Percentiles rank a stretch among this genome's conserved stretches.
Evolutionary conservation across 2,888 invertebrate species (phyloP).

Genomic region (Sarcophaga variegata): DNA sequence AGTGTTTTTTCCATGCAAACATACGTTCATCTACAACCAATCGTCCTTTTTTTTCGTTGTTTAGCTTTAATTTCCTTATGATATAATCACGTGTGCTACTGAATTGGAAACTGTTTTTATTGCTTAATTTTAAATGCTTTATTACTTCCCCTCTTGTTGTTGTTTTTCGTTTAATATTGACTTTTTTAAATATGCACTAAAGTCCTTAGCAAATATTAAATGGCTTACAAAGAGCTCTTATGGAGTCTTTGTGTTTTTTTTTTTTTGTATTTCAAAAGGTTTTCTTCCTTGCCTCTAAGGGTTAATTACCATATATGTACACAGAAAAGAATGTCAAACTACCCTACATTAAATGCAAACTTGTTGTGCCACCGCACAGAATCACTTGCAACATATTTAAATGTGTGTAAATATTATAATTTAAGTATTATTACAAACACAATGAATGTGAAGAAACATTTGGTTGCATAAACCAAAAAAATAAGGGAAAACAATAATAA

Average conservation of each 20-base stretch:
- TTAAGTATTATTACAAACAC: slow-evolving; percentile 10
- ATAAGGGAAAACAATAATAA: background rate
- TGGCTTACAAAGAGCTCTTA: background rate
- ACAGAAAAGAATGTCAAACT: slow-evolving; percentile 47
- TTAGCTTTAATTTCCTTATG: no score
- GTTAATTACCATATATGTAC: slow-evolving; percentile 34
- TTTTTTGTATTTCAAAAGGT: slow-evolving; percentile 17
- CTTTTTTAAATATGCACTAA: background rate
- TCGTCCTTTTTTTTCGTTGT: no score
- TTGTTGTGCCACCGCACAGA: slow-evolving; percentile 11
- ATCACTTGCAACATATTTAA: slow-evolving; percentile 24
- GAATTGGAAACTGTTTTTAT: background rate
- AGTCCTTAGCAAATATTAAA: slow-evolving; percentile 7
- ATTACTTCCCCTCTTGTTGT: background rate
- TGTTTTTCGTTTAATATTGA: background rate
- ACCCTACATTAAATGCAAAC: slow-evolving; percentile 27
- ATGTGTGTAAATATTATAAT: slow-evolving; percentile 45
- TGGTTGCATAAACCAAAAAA: slow-evolving; percentile 18
- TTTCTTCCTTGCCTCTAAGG: background rate
- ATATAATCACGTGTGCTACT: background rate
- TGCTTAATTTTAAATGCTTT: background rate
- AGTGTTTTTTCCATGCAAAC: no score
- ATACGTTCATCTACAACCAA: no score
- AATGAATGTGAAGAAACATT: slow-evolving; percentile 27
- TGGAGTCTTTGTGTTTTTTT: background rate